Evolutionary conservation across 2,888 invertebrate species (phyloP), one percentile per base, ranked within the genome.

Genomic region (Onthophagus sagittarius): DNA sequence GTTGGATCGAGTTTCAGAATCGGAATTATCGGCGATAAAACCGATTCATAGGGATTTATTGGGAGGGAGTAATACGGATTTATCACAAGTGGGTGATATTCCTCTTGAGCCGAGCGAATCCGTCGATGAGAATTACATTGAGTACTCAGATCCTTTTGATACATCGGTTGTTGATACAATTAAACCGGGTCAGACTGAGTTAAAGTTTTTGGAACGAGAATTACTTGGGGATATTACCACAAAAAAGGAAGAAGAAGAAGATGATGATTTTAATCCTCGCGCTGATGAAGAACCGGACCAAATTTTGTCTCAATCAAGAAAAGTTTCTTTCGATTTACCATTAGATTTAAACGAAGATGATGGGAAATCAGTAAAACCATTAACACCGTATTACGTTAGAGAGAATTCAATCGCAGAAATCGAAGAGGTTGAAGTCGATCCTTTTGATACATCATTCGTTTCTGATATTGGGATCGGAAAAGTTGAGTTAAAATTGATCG

Each of bases 251-350:
- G 15, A 70, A 62, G 53, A 53, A 0, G 91, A 90, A 80, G 94
- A 94, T 86, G 92, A 93, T 70, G 94, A 95, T 80, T 95, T 95
- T 82, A 92, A 95, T 86, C 95, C 95, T 0, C 87, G 95, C 75
- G 92, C 90, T 0, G 64, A 23, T n/a, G 89, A 89, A 75, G 92
- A 92, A 74, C 9, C 31, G 72, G 70, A 15, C 87, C 88, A 13
- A 82, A 85, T 62, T 82, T 82, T 13, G 81, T 81, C 70, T 77
- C 79, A 64, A 76, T 81, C 69, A 70, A 90, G 87, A 82, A 86
- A 82, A 1, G 91, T 91, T 7, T 90, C 89, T 0, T 91, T 92
- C 77, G 86, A 89, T 75, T 83, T 90, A 71, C 89, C 90, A 3
- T 78, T n/a, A 85, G 75, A 87, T 0, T 86, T 87, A 5, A 81